A percentile compares a stretch with the other conserved stretches of the same genome.
These are phyloP conservation scores for Gymnocephalus cernua DNA, from an alignment of 2,113 vertebrate species.

Conservation along the genomic window DNA sequence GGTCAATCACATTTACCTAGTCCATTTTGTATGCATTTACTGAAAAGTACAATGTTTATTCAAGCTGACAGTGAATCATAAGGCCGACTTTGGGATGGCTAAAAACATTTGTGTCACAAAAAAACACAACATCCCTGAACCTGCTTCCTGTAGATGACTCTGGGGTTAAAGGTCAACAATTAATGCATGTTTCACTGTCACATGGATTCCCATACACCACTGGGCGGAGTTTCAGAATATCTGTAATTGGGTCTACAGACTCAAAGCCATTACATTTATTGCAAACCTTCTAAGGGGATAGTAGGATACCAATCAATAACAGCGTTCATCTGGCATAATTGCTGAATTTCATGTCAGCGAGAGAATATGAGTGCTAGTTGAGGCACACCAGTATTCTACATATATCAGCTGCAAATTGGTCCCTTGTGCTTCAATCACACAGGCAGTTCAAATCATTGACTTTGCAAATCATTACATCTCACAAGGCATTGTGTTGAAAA, in stretches of 20 bases:
- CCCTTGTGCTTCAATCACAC: conserved; percentile 79
- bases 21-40: conserved; percentile 22
- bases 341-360: conserved; percentile 74
- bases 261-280: conserved; percentile 77
- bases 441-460: conserved; percentile 79
- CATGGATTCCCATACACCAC: conserved; percentile 62
- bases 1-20: conserved; percentile 41
- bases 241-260: conserved; percentile 32
- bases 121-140: conserved; percentile 41
- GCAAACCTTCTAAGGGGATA: conserved; percentile 52
- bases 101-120: conserved; percentile 31
- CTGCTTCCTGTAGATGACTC: conserved; percentile 47
- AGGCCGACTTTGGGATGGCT: conserved; percentile 1
- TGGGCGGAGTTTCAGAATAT: conserved; percentile 50
- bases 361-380: conserved; percentile 68
- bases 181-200: conserved; percentile 73
- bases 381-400: conserved; percentile 72
- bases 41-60: neutral
- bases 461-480: conserved; percentile 81
- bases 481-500: conserved; percentile 64
- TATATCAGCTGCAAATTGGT: conserved; percentile 77
- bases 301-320: conserved; percentile 73
- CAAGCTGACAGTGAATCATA: conserved; percentile 8
- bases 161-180: conserved; percentile 72
- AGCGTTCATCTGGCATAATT: conserved; percentile 74